A percentile compares a stretch with the other conserved stretches of the same genome.
Conservation (phyloP, 2,797 vertebrate genomes). For the Nothura maculosa region DNA sequence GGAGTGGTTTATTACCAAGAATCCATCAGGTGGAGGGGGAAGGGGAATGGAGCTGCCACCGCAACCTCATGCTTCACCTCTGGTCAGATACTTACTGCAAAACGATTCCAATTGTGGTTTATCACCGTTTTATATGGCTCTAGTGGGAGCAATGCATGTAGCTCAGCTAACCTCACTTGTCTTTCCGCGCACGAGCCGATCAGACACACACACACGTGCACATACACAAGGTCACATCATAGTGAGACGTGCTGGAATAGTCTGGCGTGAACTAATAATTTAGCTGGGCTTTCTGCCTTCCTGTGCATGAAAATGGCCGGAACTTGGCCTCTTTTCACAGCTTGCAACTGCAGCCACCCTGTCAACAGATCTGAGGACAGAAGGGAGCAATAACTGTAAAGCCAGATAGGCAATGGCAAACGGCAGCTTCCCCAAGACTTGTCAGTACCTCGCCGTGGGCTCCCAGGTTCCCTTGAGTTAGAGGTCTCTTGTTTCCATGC, state of each 20-base stretch:
- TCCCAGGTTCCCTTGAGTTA: neutral
- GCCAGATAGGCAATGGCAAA: neutral
- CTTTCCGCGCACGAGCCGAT: neutral
- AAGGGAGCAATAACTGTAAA: neutral
- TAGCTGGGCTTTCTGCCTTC: neutral
- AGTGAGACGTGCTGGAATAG: neutral
- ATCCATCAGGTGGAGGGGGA: slow-evolving; percentile 16
- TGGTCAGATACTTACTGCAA: slow-evolving; percentile 26
- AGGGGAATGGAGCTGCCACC: neutral
- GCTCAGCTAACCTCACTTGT: slow-evolving; percentile 62
- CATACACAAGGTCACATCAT: neutral
- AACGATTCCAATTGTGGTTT: slow-evolving; percentile 38
- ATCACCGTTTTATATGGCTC: slow-evolving; percentile 50
- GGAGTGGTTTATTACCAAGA: slow-evolving; percentile 53
- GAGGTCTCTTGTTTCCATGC: neutral
- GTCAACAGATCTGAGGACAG: neutral
- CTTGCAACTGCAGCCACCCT: neutral
- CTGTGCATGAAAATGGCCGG: neutral
- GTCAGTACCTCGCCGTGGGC: neutral
- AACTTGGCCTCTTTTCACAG: neutral
- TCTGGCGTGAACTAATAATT: neutral
- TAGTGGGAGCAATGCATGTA: slow-evolving; percentile 50
- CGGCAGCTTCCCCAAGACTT: neutral
- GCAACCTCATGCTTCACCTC: slow-evolving; percentile 39
- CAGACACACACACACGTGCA: neutral